Evolutionary conservation across 2,113 vertebrate genomes (phyloP).

Genomic region (Perognathus longimembris): DNA sequence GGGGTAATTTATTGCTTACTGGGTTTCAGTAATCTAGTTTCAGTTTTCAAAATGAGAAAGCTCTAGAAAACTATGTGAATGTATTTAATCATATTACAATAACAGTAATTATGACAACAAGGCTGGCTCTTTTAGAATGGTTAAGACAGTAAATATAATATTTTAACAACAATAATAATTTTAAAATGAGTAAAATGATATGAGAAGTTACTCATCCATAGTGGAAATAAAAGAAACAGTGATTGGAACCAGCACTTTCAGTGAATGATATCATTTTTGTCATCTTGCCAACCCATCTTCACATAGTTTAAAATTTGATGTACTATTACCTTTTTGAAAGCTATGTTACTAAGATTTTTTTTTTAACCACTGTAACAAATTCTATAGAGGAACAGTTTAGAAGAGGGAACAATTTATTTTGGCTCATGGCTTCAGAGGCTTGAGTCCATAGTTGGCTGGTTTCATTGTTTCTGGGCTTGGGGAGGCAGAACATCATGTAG

Average conservation of each 20-base stretch:
- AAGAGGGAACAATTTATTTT: too few relatives aligned
- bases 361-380: too few relatives aligned
- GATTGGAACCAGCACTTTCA: not conserved
- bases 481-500: too few relatives aligned
- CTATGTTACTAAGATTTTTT: not conserved
- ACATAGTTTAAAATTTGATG: not conserved
- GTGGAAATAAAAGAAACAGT: not conserved
- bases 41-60: constrained; percentile 3
- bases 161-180: not conserved
- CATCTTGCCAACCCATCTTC: not conserved
- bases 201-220: not conserved
- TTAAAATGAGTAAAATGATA: not conserved
- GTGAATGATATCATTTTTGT: not conserved
- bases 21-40: not conserved
- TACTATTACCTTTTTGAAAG: not conserved
- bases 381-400: too few relatives aligned
- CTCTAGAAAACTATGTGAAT: not conserved
- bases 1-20: not conserved
- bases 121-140: not conserved
- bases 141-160: not conserved
- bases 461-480: too few relatives aligned
- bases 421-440: too few relatives aligned
- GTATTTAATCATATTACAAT: not conserved
- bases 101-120: not conserved
- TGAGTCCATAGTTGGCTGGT: too few relatives aligned